phyloP scores from a whole-genome alignment of 2,797 vertebrate species.

The Pitangus sulphuratus region DNA sequence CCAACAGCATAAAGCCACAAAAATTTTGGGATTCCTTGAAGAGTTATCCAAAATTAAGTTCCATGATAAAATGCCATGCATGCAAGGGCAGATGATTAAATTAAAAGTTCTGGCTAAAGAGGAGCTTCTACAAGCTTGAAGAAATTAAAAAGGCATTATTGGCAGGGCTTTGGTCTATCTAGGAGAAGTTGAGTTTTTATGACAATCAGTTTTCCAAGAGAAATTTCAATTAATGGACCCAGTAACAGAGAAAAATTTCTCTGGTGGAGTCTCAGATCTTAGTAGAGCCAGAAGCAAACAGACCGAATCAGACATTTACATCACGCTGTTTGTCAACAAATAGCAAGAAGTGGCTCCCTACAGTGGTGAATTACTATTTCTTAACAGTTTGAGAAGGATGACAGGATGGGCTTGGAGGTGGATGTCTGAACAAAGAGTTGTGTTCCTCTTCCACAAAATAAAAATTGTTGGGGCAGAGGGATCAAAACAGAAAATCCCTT shows the following conservation, averaged over 20 bases:
- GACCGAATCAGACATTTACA: constrained; percentile 32
- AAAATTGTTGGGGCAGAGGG: neutral
- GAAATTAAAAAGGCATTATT: neutral
- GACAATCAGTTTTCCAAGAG: neutral
- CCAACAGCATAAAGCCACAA: neutral
- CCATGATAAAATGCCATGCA: neutral
- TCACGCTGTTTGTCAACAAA: constrained; percentile 42
- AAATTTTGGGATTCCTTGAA: neutral
- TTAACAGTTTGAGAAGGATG: constrained; percentile 4
- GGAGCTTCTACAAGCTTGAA: neutral
- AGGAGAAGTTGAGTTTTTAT: neutral
- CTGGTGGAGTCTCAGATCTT: neutral
- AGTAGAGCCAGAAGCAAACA: constrained; percentile 23
- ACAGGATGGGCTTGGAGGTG: neutral
- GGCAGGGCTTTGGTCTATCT: neutral
- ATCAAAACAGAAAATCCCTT: neutral
- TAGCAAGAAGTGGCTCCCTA: constrained; percentile 17
- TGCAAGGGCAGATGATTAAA: neutral
- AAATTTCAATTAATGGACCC: neutral
- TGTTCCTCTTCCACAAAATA: neutral
- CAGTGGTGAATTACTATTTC: constrained; percentile 12
- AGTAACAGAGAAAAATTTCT: constrained; percentile 12
- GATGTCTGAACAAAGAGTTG: neutral
- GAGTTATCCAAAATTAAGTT: neutral
- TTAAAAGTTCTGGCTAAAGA: neutral